Percentiles rank a stretch among this genome's conserved stretches.
Evolutionary conservation across 2,113 vertebrate genomes (phyloP).

Genomic region (Coregonus clupeaformis): DNA sequence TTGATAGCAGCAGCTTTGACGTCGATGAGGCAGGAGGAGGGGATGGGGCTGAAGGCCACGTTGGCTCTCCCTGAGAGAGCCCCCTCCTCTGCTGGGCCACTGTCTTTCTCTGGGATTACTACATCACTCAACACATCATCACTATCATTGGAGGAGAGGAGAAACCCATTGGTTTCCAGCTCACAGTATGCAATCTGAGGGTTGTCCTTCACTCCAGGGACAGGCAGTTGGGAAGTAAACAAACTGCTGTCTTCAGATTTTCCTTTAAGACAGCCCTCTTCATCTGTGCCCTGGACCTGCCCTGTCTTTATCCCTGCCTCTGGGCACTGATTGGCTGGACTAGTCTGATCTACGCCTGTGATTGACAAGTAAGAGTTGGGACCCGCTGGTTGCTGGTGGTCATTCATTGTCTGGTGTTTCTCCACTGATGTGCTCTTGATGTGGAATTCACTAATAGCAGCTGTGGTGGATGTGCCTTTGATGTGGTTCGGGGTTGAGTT

Average conservation of each 20-base stretch:
- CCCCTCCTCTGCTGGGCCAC: constrained; percentile 31
- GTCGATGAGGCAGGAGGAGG: constrained; percentile 72
- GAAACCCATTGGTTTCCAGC: constrained; percentile 49
- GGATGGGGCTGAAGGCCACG: constrained; percentile 71
- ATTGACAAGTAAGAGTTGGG: neutral
- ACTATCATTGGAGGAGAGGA: constrained; percentile 41
- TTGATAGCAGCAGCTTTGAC: constrained; percentile 76
- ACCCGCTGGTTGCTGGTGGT: constrained; percentile 47
- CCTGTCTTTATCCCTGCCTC: constrained; percentile 22
- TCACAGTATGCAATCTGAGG: constrained; percentile 51
- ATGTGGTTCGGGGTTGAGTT: constrained; percentile 40
- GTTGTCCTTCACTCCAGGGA: constrained; percentile 53
- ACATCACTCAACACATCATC: constrained; percentile 28
- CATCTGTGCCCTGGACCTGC: constrained; percentile 23
- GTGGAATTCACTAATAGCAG: constrained; percentile 48
- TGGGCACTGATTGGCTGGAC: constrained; percentile 1
- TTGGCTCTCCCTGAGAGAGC: constrained; percentile 68
- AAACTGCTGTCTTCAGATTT: constrained; percentile 45
- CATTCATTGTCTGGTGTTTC: constrained; percentile 49
- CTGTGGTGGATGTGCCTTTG: constrained; percentile 11
- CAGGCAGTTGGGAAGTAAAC: constrained; percentile 55
- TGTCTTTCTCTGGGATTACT: constrained; percentile 55
- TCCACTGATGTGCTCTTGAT: constrained; percentile 43
- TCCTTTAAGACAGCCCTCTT: constrained; percentile 29
- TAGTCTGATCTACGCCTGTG: constrained; percentile 1